A percentile compares a stretch with the other conserved stretches of the same genome.
phyloP scores from a whole-genome alignment of 2,113 vertebrate species.

The Takifugu bimaculatus region DNA sequence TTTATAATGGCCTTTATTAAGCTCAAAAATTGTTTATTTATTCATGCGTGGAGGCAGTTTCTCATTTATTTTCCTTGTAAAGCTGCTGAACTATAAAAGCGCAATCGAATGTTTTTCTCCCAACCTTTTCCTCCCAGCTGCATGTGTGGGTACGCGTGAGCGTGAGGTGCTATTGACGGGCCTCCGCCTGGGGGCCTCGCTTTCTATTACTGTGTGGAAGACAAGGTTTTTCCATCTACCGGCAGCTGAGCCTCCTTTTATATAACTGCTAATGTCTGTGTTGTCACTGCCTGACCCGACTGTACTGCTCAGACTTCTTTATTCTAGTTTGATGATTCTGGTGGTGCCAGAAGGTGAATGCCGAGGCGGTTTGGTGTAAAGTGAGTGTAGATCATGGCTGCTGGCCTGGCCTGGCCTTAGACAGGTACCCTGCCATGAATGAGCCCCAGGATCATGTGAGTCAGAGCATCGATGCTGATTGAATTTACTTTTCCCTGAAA shows the following conservation, averaged over 20 bases:
- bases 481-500: conserved; percentile 46
- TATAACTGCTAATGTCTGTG: conserved; percentile 35
- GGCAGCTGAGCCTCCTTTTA: conserved; percentile 22
- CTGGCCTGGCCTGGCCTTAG: conserved; percentile 5
- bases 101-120: conserved; percentile 4
- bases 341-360: not conserved
- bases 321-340: not conserved
- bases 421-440: conserved; percentile 44
- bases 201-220: conserved; percentile 50
- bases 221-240: conserved; percentile 28
- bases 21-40: conserved; percentile 22
- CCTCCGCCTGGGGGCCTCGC: conserved; percentile 31
- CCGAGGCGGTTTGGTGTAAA: not conserved
- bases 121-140: conserved; percentile 14
- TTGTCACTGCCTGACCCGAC: conserved; percentile 16
- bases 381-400: not conserved
- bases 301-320: conserved; percentile 2
- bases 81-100: conserved; percentile 12
- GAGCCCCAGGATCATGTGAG: conserved; percentile 40
- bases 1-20: conserved; percentile 21
- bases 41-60: not conserved
- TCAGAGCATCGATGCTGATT: conserved; percentile 57
- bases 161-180: conserved; percentile 30
- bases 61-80: conserved; percentile 38
- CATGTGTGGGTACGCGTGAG: not conserved